These are phyloP conservation scores for Phania funesta DNA, from an alignment of 2,888 invertebrate species.

Conservation along the genomic window DNA sequence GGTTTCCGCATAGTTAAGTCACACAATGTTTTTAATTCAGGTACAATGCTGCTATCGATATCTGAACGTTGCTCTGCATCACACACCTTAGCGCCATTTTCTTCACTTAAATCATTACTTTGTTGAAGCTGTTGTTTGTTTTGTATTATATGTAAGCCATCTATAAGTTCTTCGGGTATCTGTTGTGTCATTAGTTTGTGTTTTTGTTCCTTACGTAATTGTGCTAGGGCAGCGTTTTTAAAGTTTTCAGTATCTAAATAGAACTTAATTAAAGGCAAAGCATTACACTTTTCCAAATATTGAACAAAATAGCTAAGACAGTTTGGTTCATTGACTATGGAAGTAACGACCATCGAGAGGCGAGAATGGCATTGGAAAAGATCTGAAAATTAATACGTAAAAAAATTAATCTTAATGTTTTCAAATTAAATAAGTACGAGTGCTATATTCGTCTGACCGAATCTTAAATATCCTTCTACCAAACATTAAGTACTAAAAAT, in stretches of 20 bases:
- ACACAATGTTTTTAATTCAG: slow-evolving; percentile 78
- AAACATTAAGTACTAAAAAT: too few relatives aligned
- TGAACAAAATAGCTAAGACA: slow-evolving; percentile 92
- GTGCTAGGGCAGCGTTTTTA: slow-evolving; percentile 79
- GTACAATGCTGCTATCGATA: slow-evolving; percentile 74
- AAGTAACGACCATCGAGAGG: slow-evolving; percentile 87
- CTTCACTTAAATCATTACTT: background rate
- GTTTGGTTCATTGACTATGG: slow-evolving; percentile 89
- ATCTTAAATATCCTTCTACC: too few relatives aligned
- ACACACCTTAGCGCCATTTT: slow-evolving; percentile 10
- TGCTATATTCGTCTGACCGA: too few relatives aligned
- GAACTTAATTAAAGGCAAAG: slow-evolving; percentile 85
- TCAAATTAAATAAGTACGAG: too few relatives aligned
- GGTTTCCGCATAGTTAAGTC: slow-evolving; percentile 80
- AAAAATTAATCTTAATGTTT: too few relatives aligned
- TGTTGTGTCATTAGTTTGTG: slow-evolving; percentile 45
- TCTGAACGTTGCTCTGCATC: slow-evolving; percentile 52
- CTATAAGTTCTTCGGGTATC: slow-evolving; percentile 52
- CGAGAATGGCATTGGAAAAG: slow-evolving; percentile 79
- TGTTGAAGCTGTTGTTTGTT: slow-evolving; percentile 39
- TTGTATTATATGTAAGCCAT: slow-evolving; percentile 36
- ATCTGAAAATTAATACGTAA: slow-evolving; percentile 71
- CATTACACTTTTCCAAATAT: slow-evolving; percentile 89
- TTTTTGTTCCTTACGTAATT: slow-evolving; percentile 71
- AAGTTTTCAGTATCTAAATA: slow-evolving; percentile 89